Evolutionary conservation across 1,140 invertebrate genomes (phyloP).

Genomic region (Drosophila ercepeae): DNA sequence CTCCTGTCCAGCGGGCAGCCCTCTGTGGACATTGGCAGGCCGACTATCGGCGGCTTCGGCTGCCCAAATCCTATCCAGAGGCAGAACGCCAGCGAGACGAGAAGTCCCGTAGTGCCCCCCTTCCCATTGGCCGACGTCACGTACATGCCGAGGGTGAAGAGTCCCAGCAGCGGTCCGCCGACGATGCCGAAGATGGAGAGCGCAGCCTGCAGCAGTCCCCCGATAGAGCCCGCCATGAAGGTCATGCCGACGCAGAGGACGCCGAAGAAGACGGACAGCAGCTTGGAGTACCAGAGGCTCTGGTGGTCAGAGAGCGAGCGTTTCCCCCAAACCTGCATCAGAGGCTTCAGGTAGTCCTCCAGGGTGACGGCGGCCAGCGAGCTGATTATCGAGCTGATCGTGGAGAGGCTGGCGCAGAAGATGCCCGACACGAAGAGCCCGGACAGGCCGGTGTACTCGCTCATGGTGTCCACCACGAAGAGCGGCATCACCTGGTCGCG

Average conservation of each 20-base stretch:
- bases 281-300: slow-evolving; percentile 85
- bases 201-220: slow-evolving; percentile 89
- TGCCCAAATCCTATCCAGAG: slow-evolving; percentile 95
- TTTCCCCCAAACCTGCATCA: slow-evolving; percentile 69
- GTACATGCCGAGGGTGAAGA: slow-evolving; percentile 93
- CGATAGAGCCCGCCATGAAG: slow-evolving; percentile 88
- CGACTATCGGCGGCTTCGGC: slow-evolving; percentile 87
- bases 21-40: slow-evolving; percentile 86
- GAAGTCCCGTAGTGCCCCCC: slow-evolving; percentile 88
- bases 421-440: slow-evolving; percentile 93
- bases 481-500: slow-evolving; percentile 88
- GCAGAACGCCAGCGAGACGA: slow-evolving; percentile 88
- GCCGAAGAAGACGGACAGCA: slow-evolving; percentile 89
- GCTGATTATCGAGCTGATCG: slow-evolving; percentile 92
- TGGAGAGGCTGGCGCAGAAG: slow-evolving; percentile 93
- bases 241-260: slow-evolving; percentile 88
- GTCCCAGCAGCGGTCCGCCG: slow-evolving; percentile 90
- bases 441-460: slow-evolving; percentile 88
- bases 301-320: slow-evolving; percentile 61
- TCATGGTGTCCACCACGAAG: slow-evolving; percentile 91
- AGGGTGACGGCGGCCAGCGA: slow-evolving; percentile 93
- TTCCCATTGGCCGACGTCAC: slow-evolving; percentile 87
- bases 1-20: slow-evolving; percentile 84
- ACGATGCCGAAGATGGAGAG: slow-evolving; percentile 92
- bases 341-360: slow-evolving; percentile 90